Evolutionary conservation across 2,113 vertebrate genomes (phyloP).

Genomic region (Peromyscus maniculatus): DNA sequence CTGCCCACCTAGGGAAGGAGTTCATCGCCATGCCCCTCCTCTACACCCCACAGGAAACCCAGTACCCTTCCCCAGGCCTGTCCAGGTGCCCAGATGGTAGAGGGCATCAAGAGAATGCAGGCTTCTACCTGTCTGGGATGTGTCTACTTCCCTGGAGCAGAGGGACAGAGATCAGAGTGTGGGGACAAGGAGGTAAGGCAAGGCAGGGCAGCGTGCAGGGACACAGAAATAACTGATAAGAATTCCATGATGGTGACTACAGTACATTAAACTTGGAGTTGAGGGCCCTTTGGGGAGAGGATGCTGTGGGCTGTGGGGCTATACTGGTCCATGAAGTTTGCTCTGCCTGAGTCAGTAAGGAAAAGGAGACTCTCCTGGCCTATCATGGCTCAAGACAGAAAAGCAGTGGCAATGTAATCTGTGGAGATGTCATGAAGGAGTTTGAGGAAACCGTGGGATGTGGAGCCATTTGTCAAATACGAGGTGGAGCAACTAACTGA

Average conservation of each 20-base stretch:
- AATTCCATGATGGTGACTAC: background rate
- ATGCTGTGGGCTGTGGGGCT: background rate
- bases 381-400: background rate
- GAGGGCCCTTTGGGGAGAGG: background rate
- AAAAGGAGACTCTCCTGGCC: fast-evolving
- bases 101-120: background rate
- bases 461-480: background rate
- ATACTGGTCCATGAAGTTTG: background rate
- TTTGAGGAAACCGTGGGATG: background rate
- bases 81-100: fast-evolving
- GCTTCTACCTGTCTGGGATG: background rate
- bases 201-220: background rate
- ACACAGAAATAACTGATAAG: background rate
- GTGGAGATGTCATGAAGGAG: background rate
- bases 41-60: background rate
- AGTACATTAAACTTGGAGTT: background rate
- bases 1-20: background rate
- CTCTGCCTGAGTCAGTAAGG: background rate
- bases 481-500: background rate
- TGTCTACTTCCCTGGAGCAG: background rate
- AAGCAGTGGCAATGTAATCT: background rate
- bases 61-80: background rate
- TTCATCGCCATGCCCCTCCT: background rate
- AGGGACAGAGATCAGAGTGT: background rate
- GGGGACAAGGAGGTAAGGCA: background rate